phyloP scores from a whole-genome alignment of 1,140 invertebrate genomes.

The Magallana angulata region DNA sequence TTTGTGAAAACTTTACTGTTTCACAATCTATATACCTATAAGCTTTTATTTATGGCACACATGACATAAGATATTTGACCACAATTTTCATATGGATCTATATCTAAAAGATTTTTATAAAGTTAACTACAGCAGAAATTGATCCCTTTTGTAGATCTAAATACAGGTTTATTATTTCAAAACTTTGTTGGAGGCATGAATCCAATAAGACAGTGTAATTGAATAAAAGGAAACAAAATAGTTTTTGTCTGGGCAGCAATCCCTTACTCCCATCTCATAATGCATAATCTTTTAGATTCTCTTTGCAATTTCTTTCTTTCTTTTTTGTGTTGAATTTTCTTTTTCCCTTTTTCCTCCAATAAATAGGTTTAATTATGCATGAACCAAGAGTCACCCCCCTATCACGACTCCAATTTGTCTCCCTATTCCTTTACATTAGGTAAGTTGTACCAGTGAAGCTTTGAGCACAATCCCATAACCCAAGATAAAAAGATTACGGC shows the following conservation, averaged over 20 bases:
- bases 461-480: slow-evolving; percentile 21
- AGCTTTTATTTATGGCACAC: too few species aligned
- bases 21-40: too few species aligned
- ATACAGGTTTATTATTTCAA: too few species aligned
- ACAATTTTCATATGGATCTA: too few species aligned
- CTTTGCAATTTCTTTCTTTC: not conserved
- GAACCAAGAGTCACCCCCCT: not conserved
- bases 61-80: too few species aligned
- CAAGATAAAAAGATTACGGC: slow-evolving; percentile 20
- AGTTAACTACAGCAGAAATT: too few species aligned
- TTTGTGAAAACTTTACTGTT: too few species aligned
- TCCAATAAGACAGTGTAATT: not conserved
- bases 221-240: not conserved
- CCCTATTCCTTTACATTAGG: not conserved
- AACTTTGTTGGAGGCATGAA: not conserved
- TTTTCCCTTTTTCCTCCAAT: not conserved
- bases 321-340: not conserved
- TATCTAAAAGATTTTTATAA: too few species aligned
- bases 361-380: slow-evolving; percentile 33
- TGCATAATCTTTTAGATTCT: not conserved
- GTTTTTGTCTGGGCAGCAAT: not conserved
- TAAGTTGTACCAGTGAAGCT: not conserved
- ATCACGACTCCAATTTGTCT: not conserved
- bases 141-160: too few species aligned
- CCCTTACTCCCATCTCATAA: not conserved